A percentile compares a stretch with the other conserved stretches of the same genome.
Evolutionary conservation across 2,113 vertebrate genomes (phyloP).

Genomic region (Neogale vison): DNA sequence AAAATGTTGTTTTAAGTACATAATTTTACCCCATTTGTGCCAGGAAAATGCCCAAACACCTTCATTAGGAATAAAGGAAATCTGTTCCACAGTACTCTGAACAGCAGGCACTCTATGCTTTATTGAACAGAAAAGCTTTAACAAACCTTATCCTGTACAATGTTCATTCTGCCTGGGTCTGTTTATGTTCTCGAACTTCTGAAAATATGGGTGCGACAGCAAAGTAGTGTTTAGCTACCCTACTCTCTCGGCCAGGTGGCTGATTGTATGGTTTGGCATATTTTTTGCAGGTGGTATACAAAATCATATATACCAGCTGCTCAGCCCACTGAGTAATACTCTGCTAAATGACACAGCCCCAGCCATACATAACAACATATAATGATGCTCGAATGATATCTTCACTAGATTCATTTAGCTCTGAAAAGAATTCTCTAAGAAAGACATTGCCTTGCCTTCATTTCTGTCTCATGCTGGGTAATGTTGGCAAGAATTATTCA

Average conservation of each 20-base stretch:
- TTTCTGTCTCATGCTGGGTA: constrained; percentile 75
- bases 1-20: constrained; percentile 83
- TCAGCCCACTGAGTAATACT: constrained; percentile 83
- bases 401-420: constrained; percentile 76
- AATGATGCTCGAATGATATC: constrained; percentile 78
- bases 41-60: constrained; percentile 85
- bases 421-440: constrained; percentile 77
- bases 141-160: constrained; percentile 82
- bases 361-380: constrained; percentile 80
- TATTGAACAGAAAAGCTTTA: constrained; percentile 87
- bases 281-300: constrained; percentile 87
- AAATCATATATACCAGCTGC: constrained; percentile 86
- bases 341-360: constrained; percentile 84
- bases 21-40: constrained; percentile 85
- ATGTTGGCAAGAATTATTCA: constrained; percentile 73
- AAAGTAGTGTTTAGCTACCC: constrained; percentile 80
- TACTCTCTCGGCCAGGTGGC: constrained; percentile 84
- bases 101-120: constrained; percentile 87
- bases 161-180: constrained; percentile 76
- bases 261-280: constrained; percentile 86
- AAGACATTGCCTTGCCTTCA: constrained; percentile 69
- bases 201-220: constrained; percentile 80
- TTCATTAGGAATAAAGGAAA: constrained; percentile 87
- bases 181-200: constrained; percentile 77
- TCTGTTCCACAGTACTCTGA: constrained; percentile 82